phyloP scores from a whole-genome alignment of 1,140 invertebrate genomes.

The Dendroctonus ponderosae region DNA sequence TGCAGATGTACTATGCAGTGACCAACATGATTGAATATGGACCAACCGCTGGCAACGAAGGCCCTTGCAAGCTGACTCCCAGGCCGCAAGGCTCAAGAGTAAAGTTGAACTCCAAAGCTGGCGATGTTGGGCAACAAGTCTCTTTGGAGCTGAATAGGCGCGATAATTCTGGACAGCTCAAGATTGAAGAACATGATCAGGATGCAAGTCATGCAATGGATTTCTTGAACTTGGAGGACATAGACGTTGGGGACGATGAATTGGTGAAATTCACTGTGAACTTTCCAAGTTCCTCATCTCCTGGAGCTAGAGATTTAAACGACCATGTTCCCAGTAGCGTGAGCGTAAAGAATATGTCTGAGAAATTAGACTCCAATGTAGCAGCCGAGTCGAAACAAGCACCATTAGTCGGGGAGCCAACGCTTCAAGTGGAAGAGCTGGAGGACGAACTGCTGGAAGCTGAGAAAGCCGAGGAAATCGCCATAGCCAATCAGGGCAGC shows the following conservation, averaged over 20 bases:
- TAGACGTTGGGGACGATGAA: conserved; percentile 35
- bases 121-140: neutral
- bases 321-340: neutral
- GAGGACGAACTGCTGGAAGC: conserved; percentile 32
- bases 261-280: conserved; percentile 26
- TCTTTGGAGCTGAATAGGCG: conserved; percentile 14
- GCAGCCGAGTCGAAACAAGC: conserved; percentile 1
- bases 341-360: neutral
- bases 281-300: conserved; percentile 8
- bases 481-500: conserved; percentile 37
- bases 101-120: conserved; percentile 5
- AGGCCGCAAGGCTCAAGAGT: conserved; percentile 20
- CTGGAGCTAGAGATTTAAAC: conserved; percentile 19
- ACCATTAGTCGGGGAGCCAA: conserved; percentile 24
- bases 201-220: neutral
- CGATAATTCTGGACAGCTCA: conserved; percentile 1
- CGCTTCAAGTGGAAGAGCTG: conserved; percentile 31
- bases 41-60: conserved; percentile 44
- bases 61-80: conserved; percentile 33
- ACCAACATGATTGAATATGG: conserved; percentile 60
- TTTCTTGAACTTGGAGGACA: conserved; percentile 39
- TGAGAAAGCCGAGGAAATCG: conserved; percentile 38
- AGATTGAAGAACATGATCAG: neutral
- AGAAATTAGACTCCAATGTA: neutral
- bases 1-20: conserved; percentile 54